These are phyloP conservation scores for Thymelicus lineola DNA, from an alignment of 2,888 invertebrate species.

Conservation along the genomic window DNA sequence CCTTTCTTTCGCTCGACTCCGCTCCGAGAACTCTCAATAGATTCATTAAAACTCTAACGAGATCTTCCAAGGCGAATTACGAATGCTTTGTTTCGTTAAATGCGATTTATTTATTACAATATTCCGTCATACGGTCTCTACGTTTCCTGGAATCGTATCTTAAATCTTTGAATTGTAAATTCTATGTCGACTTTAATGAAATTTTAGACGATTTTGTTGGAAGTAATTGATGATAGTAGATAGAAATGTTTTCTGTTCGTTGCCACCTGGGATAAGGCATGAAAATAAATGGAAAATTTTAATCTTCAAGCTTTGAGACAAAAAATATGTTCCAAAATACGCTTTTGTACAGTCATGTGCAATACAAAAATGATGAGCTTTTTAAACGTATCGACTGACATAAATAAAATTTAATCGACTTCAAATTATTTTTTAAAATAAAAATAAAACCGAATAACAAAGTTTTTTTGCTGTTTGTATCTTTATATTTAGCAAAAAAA, in stretches of 20 bases:
- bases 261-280: neutral
- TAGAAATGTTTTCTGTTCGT: neutral
- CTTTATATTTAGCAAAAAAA: too few relatives aligned
- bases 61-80: slow-evolving; percentile 78
- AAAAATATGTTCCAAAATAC: neutral
- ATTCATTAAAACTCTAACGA: slow-evolving; percentile 84
- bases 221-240: neutral
- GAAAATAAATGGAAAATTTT: too few relatives aligned
- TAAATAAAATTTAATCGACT: too few relatives aligned
- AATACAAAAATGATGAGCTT: too few relatives aligned
- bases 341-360: too few relatives aligned
- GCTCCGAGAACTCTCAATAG: slow-evolving; percentile 81
- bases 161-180: slow-evolving; percentile 23
- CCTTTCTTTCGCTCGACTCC: slow-evolving; percentile 71
- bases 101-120: slow-evolving; percentile 75
- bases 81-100: slow-evolving; percentile 79
- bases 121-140: slow-evolving; percentile 48
- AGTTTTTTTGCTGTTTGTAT: too few relatives aligned
- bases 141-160: slow-evolving; percentile 35
- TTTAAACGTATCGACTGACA: too few relatives aligned
- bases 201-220: neutral
- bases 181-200: slow-evolving; percentile 16
- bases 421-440: too few relatives aligned
- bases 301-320: neutral
- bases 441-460: too few relatives aligned